Evolutionary conservation across 2,113 vertebrate genomes (phyloP).

Genomic region (Etia nguti): DNA sequence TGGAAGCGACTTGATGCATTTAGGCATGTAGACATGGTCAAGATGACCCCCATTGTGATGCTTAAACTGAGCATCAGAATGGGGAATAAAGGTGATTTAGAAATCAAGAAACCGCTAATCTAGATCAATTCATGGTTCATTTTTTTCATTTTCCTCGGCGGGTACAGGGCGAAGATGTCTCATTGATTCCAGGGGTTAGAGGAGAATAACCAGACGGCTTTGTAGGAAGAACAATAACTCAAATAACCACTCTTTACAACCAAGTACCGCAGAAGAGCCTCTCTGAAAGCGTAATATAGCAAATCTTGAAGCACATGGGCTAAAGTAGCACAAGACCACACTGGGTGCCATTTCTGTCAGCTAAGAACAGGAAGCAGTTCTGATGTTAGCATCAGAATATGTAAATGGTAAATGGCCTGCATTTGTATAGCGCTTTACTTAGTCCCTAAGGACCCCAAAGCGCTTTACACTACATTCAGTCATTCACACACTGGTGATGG

Average conservation of each 20-base stretch:
- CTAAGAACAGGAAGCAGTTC: neutral
- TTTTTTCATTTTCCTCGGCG: neutral
- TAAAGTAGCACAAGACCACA: neutral
- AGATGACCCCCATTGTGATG: neutral
- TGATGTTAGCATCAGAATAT: neutral
- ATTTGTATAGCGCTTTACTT: too few relatives aligned
- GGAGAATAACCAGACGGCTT: neutral
- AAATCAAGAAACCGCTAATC: neutral
- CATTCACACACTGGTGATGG: too few relatives aligned
- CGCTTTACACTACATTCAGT: too few relatives aligned
- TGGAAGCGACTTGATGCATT: neutral
- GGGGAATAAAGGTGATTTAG: neutral
- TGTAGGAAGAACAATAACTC: neutral
- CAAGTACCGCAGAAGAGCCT: neutral
- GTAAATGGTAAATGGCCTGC: too few relatives aligned
- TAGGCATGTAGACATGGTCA: neutral
- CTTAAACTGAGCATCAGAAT: neutral
- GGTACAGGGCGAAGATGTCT: accelerated
- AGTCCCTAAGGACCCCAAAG: too few relatives aligned
- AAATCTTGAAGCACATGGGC: neutral
- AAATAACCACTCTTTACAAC: neutral
- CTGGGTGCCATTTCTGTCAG: neutral
- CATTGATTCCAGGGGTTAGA: neutral
- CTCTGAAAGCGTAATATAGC: neutral
- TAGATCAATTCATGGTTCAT: accelerated